Conservation (phyloP, 92 coral and sea anemone genomes). For the Virgularia gustaviana region DNA sequence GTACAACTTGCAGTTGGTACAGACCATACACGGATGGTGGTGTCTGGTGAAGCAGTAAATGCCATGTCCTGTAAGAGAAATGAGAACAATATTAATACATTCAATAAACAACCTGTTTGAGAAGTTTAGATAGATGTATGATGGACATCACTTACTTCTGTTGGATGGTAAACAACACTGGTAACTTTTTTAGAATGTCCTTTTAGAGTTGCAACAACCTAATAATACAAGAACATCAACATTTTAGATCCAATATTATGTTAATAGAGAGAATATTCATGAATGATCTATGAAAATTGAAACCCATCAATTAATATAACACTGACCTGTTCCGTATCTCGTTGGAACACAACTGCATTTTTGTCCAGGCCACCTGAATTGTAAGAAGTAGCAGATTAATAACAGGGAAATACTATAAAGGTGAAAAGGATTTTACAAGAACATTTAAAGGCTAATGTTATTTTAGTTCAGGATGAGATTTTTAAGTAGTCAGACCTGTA, state of each 20-base stretch:
- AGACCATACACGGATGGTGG: conserved; percentile 91
- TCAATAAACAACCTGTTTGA: no score
- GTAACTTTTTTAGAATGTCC: conserved; percentile 97
- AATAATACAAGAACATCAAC: no score
- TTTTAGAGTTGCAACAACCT: conserved; percentile 97
- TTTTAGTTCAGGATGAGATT: neutral
- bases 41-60: conserved; percentile 87
- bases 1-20: conserved; percentile 70
- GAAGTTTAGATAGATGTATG: no score
- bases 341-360: conserved; percentile 92
- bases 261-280: no score
- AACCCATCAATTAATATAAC: neutral
- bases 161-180: conserved; percentile 94
- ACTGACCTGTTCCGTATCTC: conserved; percentile 97
- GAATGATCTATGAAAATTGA: no score
- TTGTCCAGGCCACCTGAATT: conserved; percentile 93
- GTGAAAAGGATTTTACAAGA: neutral
- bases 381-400: neutral
- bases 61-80: conserved; percentile 71
- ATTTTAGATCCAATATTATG: no score
- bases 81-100: neutral
- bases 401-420: neutral
- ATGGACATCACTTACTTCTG: conserved; percentile 67
- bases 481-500: conserved; percentile 62
- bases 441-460: no score